Base-by-base conservation (phyloP, 2,797 vertebrate genomes). In the Ceyx erithaca region DNA sequence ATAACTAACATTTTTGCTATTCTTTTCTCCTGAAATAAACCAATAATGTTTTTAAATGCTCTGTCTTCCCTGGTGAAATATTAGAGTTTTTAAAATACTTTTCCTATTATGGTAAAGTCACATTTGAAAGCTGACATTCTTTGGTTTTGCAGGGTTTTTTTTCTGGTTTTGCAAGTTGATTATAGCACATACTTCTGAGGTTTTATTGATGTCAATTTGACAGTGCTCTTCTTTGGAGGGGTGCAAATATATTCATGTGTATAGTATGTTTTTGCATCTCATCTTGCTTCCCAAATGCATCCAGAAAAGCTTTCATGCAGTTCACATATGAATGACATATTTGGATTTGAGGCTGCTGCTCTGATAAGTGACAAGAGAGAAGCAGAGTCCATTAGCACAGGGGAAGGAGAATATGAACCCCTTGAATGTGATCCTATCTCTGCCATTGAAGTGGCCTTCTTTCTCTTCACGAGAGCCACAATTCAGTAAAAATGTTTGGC, bases 21-120 rank as follows among this genome's bases (percentile, higher is more conserved):
- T 92, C 51, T 86, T 92, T 92, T 87, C 30, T 88, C 28, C 22
- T 93, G 54, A 92, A 93, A 71, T 89, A 84, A 91, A 54, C 51
- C 62, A 90, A 62, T 87, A 55, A 62, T 87, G 51, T 92, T 94
- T 95, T 93, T 52, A 69, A 92, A 71, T 68, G 18, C 26, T 72
- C 4, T 52, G 30, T 90, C 58, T 83, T 87, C 85, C 62, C 75
- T 62, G 48, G 52, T 72, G 40, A 87, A 87, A 85, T 92, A 73
- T 80, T 55, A 59, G 46, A 33, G 25, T 49, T 82, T 81, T 93
- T 55, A 2, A 82, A 94, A 92, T 92, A 69, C 31, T 85, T 92
- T 87, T 66, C 92, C 80, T 90, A 20, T 83, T 93, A 90, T 40
- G 62, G 93, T 77, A 57, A 68, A 87, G 17, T 77, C 35, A 21